These are phyloP conservation scores for Ichneumoninae sp. DNA, from an alignment of 2,888 invertebrate species.

Conservation along the genomic window DNA sequence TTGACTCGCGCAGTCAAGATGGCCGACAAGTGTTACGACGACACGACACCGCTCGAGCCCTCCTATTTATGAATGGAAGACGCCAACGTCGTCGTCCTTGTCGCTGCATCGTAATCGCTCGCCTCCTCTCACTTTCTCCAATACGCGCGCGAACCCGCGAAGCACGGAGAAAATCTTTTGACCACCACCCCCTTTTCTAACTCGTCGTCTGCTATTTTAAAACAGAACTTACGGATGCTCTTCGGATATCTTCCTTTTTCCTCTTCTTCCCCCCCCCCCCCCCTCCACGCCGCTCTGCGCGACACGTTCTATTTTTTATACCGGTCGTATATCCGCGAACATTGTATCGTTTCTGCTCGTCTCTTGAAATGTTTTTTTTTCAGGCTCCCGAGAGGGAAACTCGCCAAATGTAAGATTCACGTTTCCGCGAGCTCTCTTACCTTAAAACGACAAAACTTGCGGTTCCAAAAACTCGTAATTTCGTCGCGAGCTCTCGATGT, in stretches of 20 bases:
- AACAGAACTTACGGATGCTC: constrained; percentile 48
- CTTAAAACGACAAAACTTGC: not conserved
- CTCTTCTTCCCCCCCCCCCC: constrained; percentile 14
- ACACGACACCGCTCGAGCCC: constrained; percentile 63
- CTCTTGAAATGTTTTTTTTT: not conserved
- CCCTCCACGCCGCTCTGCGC: constrained; percentile 7
- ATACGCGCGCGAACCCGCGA: constrained; percentile 5
- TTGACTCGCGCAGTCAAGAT: constrained; percentile 75
- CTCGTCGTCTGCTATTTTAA: constrained; percentile 54
- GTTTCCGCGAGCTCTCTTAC: not conserved
- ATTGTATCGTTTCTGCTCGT: not conserved
- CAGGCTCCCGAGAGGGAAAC: not conserved
- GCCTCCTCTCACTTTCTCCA: constrained; percentile 28
- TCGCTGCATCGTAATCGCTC: constrained; percentile 24
- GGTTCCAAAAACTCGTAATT: not conserved
- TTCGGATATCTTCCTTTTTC: constrained; percentile 23
- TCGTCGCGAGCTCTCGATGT: too few species aligned
- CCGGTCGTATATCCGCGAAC: constrained; percentile 3
- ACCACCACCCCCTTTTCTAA: constrained; percentile 32
- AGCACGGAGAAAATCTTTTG: constrained; percentile 42
- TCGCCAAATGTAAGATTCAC: not conserved
- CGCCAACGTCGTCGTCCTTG: constrained; percentile 52
- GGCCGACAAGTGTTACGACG: constrained; percentile 65
- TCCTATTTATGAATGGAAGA: constrained; percentile 80
- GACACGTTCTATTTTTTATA: constrained; percentile 33